phyloP scores from a whole-genome alignment of 2,113 vertebrate species.

The Leptodactylus fuscus region DNA sequence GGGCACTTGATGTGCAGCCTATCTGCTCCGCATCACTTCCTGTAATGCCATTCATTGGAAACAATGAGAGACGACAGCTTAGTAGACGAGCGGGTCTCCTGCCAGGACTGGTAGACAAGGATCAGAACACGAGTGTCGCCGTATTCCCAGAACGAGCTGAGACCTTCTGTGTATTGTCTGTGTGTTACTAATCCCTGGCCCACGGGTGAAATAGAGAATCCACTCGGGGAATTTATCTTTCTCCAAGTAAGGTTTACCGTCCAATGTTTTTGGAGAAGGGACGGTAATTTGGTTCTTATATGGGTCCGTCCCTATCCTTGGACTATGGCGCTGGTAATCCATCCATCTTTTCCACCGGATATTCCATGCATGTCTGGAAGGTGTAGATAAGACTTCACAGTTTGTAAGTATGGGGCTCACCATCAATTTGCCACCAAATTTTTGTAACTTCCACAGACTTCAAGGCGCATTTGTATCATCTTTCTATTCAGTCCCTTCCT shows the following conservation, averaged over 20 bases:
- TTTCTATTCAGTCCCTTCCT: too few species aligned
- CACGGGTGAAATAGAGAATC: background rate
- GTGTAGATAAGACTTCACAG: too few species aligned
- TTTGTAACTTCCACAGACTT: too few species aligned
- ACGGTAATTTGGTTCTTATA: background rate
- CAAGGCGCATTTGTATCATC: too few species aligned
- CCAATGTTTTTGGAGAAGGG: background rate
- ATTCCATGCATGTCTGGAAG: too few species aligned
- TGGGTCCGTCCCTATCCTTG: too few species aligned
- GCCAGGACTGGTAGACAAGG: conserved; percentile 20
- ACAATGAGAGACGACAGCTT: conserved; percentile 16
- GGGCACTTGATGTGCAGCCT: background rate
- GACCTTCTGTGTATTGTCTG: background rate
- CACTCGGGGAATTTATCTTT: too few species aligned
- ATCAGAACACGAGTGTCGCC: background rate
- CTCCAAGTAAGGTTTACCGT: too few species aligned
- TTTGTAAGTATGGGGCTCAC: too few species aligned
- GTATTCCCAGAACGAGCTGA: background rate
- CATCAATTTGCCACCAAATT: too few species aligned
- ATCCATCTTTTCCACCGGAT: background rate
- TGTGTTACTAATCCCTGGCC: background rate
- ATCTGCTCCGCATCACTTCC: background rate
- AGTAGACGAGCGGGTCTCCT: background rate
- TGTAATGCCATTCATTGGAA: conserved; percentile 15
- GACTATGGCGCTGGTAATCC: background rate